Percentiles rank a stretch among this genome's conserved stretches.
Evolutionary conservation across 2,888 invertebrate genomes (phyloP).

Genomic region (Nomada fucata): DNA sequence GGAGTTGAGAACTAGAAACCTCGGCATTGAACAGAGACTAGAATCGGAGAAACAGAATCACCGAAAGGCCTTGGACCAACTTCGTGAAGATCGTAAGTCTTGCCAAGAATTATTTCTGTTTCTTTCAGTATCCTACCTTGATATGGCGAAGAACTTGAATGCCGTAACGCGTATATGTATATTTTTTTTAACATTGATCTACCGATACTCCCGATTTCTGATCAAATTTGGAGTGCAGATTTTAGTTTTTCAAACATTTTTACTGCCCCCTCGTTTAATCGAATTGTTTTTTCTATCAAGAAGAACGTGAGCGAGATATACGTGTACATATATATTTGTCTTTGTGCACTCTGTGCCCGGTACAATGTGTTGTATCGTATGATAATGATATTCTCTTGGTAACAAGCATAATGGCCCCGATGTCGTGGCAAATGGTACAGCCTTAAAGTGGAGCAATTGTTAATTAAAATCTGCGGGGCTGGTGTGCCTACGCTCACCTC

Average conservation of each 20-base stretch:
- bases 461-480: conserved; percentile 68
- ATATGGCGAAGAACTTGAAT: conserved; percentile 31
- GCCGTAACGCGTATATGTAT: conserved; percentile 17
- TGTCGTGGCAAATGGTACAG: conserved; percentile 62
- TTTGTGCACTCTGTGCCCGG: conserved; percentile 27
- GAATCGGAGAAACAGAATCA: conserved; percentile 82
- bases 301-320: background rate
- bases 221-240: background rate
- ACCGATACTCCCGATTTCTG: background rate
- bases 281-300: background rate
- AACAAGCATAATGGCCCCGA: conserved; percentile 74
- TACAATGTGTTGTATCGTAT: conserved; percentile 34
- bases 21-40: conserved; percentile 82
- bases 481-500: conserved; percentile 58
- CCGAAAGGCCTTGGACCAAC: conserved; percentile 74
- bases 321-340: background rate
- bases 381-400: conserved; percentile 58
- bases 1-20: conserved; percentile 82
- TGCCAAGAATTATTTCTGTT: conserved; percentile 63
- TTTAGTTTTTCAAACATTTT: background rate
- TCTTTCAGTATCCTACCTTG: conserved; percentile 51
- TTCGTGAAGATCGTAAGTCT: conserved; percentile 79
- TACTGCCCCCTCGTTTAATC: background rate
- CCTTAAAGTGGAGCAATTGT: conserved; percentile 74
- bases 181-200: background rate